Percentiles rank a stretch among this genome's conserved stretches.
Conservation (phyloP, 1,140 invertebrate species). For the Campodea augens region DNA sequence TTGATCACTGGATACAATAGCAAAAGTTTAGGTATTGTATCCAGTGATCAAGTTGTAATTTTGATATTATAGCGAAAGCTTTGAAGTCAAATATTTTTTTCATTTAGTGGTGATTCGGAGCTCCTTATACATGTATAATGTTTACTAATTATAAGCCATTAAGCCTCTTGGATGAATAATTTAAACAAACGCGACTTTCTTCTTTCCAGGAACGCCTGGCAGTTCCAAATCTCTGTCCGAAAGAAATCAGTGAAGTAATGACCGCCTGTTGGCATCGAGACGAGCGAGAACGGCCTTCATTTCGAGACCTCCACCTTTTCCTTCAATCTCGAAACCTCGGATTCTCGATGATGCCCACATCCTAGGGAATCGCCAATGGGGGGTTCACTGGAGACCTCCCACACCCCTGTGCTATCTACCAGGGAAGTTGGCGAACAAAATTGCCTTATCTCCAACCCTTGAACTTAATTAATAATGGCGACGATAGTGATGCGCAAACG, state of each 20-base stretch:
- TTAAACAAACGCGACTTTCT: no score
- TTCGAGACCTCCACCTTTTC: conserved; percentile 55
- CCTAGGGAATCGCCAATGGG: not conserved
- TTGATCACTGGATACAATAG: no score
- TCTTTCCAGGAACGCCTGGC: conserved; percentile 35
- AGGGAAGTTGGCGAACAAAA: not conserved
- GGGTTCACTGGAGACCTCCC: not conserved
- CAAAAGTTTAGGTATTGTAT: no score
- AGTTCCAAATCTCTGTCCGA: conserved; percentile 48
- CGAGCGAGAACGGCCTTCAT: conserved; percentile 42
- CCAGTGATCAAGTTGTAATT: no score
- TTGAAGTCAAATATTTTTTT: no score
- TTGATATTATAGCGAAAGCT: no score
- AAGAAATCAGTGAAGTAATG: conserved; percentile 57
- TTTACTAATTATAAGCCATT: no score
- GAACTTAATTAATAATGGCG: no score
- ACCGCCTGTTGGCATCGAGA: conserved; percentile 54
- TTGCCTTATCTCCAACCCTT: not conserved
- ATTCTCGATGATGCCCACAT: not conserved
- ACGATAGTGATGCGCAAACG: no score
- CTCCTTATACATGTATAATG: no score
- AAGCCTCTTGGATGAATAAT: no score
- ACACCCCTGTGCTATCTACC: not conserved
- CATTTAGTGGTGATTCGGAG: no score
- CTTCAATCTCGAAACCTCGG: conserved; percentile 30